A percentile compares a stretch with the other conserved stretches of the same genome.
phyloP scores from a whole-genome alignment of 2,888 invertebrate genomes.

The Troides aeacus region DNA sequence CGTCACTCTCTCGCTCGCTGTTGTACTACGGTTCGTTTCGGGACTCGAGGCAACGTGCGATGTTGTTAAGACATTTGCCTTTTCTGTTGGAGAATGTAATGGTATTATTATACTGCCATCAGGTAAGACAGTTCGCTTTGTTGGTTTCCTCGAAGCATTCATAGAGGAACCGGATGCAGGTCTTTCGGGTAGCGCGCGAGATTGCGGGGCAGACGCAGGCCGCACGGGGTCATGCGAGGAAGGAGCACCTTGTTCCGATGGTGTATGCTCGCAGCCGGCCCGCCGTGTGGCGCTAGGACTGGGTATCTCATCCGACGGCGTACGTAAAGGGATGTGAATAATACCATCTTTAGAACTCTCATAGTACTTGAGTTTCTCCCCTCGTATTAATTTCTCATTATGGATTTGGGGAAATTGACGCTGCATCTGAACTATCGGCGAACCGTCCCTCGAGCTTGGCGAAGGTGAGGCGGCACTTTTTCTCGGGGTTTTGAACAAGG shows the following conservation, averaged over 20 bases:
- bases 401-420: conserved; percentile 51
- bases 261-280: conserved; percentile 36
- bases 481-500: conserved; percentile 82
- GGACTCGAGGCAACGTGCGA: conserved; percentile 26
- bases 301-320: conserved; percentile 84
- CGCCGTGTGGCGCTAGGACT: conserved; percentile 34
- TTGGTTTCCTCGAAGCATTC: conserved; percentile 55
- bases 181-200: conserved; percentile 43
- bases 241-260: conserved; percentile 22
- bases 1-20: conserved; percentile 23
- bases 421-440: conserved; percentile 53
- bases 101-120: conserved; percentile 82
- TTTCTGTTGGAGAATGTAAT: conserved; percentile 72
- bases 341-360: conserved; percentile 83
- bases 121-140: conserved; percentile 66
- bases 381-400: conserved; percentile 44
- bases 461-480: conserved; percentile 58
- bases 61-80: conserved; percentile 33
- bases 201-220: conserved; percentile 46
- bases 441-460: conserved; percentile 59
- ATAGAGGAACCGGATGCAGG: conserved; percentile 41
- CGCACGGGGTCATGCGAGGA: conserved; percentile 39
- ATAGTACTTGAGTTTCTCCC: conserved; percentile 78
- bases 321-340: conserved; percentile 86
- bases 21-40: conserved; percentile 13